A percentile compares a stretch with the other conserved stretches of the same genome.
Evolutionary conservation across 2,888 invertebrate species (phyloP).

Genomic region (Aethes cnicana): DNA sequence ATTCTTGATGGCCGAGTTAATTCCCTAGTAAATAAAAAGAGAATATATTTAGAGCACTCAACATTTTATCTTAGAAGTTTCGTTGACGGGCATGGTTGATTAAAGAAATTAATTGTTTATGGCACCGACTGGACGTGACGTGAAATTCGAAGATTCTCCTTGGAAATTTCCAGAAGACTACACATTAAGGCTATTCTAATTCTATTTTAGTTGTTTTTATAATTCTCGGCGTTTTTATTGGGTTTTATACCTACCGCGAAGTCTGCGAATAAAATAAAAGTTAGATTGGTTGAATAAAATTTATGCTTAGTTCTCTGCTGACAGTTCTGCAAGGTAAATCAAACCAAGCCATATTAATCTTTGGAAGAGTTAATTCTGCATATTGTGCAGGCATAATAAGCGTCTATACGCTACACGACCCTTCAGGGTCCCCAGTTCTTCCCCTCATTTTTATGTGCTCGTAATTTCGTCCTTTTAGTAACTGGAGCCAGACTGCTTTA

Average conservation of each 20-base stretch:
- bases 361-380: constrained; percentile 18
- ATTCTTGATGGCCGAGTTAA: constrained; percentile 29
- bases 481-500: constrained; percentile 51
- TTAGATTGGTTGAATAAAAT: background rate
- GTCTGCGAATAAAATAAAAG: no score
- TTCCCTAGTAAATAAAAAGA: constrained; percentile 34
- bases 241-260: no score
- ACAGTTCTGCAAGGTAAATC: background rate
- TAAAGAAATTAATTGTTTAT: constrained; percentile 68
- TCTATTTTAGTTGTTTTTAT: constrained; percentile 3
- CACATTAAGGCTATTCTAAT: background rate
- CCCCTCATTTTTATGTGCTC: constrained; percentile 55
- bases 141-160: constrained; percentile 42
- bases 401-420: constrained; percentile 21
- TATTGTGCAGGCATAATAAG: constrained; percentile 24
- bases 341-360: constrained; percentile 15
- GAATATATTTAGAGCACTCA: constrained; percentile 30
- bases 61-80: constrained; percentile 33
- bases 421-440: constrained; percentile 24
- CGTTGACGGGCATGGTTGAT: constrained; percentile 47
- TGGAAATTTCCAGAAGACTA: constrained; percentile 27
- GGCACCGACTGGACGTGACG: constrained; percentile 48
- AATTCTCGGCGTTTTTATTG: background rate
- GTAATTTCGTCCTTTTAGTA: constrained; percentile 55
- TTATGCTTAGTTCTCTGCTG: background rate